Evolutionary conservation across 2,113 vertebrate genomes (phyloP), one percentile per base, ranked within the genome.

Genomic region (Paramormyrops kingsleyae): DNA sequence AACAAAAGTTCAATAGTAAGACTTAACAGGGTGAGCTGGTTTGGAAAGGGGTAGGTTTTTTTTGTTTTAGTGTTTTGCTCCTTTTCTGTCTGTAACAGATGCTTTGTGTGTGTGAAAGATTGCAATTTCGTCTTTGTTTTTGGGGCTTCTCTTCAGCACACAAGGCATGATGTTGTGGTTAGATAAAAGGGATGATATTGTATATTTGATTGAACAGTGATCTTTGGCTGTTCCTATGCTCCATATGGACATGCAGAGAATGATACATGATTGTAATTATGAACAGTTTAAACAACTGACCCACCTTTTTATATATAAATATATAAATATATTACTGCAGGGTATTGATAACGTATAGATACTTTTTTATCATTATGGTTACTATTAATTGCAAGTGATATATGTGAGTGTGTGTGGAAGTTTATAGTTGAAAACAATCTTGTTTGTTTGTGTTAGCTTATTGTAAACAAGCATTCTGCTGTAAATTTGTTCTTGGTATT

Each of bases 401-500:
- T 93, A 93, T 94, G 93, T 96, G 95, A 94, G 95, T 95, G 95
- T 94, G 95, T 95, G 95, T 95, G 95, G 88, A 95, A 96, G 95
- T 96, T 96, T 95, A 93, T 94, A 95, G 95, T 95, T 95, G 94
- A 95, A 95, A 94, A 93, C 94, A 95, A 96, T 93, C 94, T 95
- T 95, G 93, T 95, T 95, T 95, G 95, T 96, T 96, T 96, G 94
- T 96, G 95, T 96, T 96, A 96, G 95, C 96, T 97, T 95, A 96
- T 97, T 97, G 97, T 97, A 96, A 95, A 97, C 96, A 97, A 97
- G 95, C 96, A 97, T 97, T 97, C 93, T 97, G 96, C 96, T 97
- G 97, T 97, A 97, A 97, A 97, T 97, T 95, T 96, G 96, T 97
- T 96, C 95, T 96, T 99, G 97, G 94, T 97, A 97, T 98, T 97